A percentile compares a stretch with the other conserved stretches of the same genome.
These are phyloP conservation scores for Lypha dubia DNA, from an alignment of 2,888 invertebrate genomes.

Conservation along the genomic window DNA sequence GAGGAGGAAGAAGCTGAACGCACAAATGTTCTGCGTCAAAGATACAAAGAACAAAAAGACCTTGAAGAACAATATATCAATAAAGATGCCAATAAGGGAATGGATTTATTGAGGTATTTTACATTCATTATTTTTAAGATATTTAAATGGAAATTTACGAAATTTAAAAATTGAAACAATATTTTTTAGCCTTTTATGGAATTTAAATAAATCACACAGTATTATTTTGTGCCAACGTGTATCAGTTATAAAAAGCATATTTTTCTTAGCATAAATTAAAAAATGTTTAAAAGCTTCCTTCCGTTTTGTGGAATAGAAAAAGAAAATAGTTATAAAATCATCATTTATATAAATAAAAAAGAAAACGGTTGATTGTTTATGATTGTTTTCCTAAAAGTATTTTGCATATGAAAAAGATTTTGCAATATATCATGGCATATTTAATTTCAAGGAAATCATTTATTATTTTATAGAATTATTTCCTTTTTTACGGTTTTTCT, in stretches of 20 bases:
- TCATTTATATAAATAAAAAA: background rate
- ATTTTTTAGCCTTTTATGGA: background rate
- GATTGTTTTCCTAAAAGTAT: constrained; percentile 5
- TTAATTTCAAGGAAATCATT: constrained; percentile 57
- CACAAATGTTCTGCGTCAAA: constrained; percentile 76
- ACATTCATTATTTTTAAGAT: background rate
- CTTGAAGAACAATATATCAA: constrained; percentile 79
- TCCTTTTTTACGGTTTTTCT: constrained; percentile 4
- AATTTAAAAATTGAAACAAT: background rate
- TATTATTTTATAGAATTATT: constrained; percentile 35
- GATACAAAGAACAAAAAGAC: constrained; percentile 76
- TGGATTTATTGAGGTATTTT: constrained; percentile 81
- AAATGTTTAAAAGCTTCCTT: constrained; percentile 60
- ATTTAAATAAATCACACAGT: background rate
- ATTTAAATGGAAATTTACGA: too few species aligned
- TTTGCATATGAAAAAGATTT: constrained; percentile 54
- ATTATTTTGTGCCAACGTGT: background rate
- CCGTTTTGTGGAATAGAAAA: constrained; percentile 1
- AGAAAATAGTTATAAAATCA: background rate
- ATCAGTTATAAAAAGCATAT: background rate
- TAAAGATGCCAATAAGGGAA: constrained; percentile 80
- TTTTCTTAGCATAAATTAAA: constrained; percentile 18
- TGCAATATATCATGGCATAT: constrained; percentile 66
- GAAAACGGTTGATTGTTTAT: constrained; percentile 5
- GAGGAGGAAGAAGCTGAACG: constrained; percentile 80